Conservation (phyloP, 2,888 invertebrate genomes). For the Fragum fragum region DNA sequence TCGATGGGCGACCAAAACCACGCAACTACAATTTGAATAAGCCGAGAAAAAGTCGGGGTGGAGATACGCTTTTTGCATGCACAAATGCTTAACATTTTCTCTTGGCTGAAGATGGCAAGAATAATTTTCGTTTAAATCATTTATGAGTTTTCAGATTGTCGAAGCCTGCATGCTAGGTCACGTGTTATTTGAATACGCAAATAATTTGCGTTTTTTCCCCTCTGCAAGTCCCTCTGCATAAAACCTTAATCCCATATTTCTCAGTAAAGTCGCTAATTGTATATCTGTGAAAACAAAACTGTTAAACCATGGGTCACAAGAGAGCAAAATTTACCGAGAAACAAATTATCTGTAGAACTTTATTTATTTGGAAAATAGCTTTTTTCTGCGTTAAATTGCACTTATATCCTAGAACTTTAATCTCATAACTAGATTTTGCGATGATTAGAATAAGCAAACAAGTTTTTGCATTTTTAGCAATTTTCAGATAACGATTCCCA, state of each 20-base stretch:
- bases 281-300: not conserved
- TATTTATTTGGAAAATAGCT: slow-evolving; percentile 5
- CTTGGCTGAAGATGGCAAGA: too few relatives aligned
- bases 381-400: slow-evolving; percentile 6
- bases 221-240: not conserved
- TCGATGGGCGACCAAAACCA: too few relatives aligned
- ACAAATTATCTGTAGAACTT: not conserved
- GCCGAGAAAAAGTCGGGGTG: too few relatives aligned
- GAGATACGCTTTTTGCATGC: too few relatives aligned
- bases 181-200: too few relatives aligned
- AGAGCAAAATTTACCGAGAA: not conserved
- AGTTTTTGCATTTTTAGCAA: slow-evolving; percentile 16
- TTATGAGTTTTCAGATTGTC: too few relatives aligned
- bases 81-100: too few relatives aligned
- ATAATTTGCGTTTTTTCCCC: not conserved
- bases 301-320: not conserved
- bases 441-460: slow-evolving; percentile 14
- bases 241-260: not conserved
- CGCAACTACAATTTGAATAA: too few relatives aligned
- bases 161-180: too few relatives aligned
- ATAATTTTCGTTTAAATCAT: too few relatives aligned
- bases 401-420: slow-evolving; percentile 1
- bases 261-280: not conserved
- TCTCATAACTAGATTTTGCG: not conserved
- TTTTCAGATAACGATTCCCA: not conserved